These are phyloP conservation scores for Tapirus indicus DNA, from an alignment of 2,797 vertebrate species.

Conservation along the genomic window DNA sequence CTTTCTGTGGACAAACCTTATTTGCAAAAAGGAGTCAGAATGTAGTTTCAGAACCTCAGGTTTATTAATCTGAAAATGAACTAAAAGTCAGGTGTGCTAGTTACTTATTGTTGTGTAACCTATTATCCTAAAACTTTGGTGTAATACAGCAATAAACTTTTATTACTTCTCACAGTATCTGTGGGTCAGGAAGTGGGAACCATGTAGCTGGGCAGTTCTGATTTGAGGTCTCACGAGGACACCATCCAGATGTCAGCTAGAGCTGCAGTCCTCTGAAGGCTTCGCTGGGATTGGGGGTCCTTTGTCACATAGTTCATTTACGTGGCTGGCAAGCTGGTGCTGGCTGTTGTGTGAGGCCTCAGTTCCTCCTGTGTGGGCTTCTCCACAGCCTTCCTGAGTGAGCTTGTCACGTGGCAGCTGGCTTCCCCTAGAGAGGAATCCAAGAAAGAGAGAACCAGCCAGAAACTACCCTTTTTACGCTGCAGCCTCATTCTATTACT, in stretches of 20 bases:
- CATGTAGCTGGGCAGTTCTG: neutral
- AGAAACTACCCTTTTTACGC: neutral
- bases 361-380: neutral
- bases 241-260: neutral
- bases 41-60: neutral
- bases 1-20: neutral
- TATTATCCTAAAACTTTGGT: neutral
- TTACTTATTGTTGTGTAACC: neutral
- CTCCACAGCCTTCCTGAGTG: neutral
- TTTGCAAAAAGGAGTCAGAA: neutral
- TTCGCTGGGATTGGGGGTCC: neutral
- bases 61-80: neutral
- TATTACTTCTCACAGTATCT: neutral
- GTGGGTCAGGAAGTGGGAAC: neutral
- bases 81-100: neutral
- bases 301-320: neutral
- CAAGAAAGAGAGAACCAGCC: neutral
- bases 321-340: neutral
- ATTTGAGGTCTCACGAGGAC: neutral
- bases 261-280: neutral
- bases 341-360: neutral
- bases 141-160: neutral
- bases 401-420: neutral
- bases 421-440: neutral
- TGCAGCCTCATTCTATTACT: neutral